Conservation (phyloP, 1,140 invertebrate species). For the Rhynchophorus ferrugineus region DNA sequence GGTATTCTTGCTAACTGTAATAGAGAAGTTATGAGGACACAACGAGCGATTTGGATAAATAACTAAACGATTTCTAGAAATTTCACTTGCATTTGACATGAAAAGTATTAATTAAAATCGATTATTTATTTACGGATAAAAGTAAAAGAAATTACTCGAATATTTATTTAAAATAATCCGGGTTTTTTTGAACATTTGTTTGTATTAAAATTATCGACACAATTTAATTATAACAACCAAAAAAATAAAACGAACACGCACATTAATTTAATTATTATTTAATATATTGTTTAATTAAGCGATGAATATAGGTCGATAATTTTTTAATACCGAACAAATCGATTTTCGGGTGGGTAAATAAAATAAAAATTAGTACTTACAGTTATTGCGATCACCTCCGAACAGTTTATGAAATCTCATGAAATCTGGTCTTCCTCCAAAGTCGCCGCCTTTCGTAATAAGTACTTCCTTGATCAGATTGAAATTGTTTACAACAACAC, state of each 20-base stretch:
- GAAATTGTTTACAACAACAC: slow-evolving; percentile 70
- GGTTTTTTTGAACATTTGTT: too few species aligned
- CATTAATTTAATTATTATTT: too few species aligned
- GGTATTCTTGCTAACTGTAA: slow-evolving; percentile 9
- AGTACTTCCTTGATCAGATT: slow-evolving; percentile 69
- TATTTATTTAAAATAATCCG: too few species aligned
- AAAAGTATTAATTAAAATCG: too few species aligned
- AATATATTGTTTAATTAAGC: too few species aligned
- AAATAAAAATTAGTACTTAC: slow-evolving; percentile 48
- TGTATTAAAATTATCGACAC: too few species aligned
- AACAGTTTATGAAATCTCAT: slow-evolving; percentile 65
- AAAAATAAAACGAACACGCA: too few species aligned
- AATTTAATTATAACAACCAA: too few species aligned
- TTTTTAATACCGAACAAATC: too few species aligned
- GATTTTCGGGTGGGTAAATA: not conserved
- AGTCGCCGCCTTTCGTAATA: slow-evolving; percentile 69
- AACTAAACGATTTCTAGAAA: not conserved
- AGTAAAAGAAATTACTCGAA: not conserved
- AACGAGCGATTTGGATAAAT: slow-evolving; percentile 6
- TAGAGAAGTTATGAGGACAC: slow-evolving; percentile 18
- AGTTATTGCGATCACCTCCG: slow-evolving; percentile 67
- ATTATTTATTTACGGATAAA: too few species aligned
- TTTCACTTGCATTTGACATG: slow-evolving; percentile 5
- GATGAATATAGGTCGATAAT: too few species aligned
- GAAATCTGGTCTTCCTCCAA: slow-evolving; percentile 76